Percentiles rank a stretch among this genome's conserved stretches.
These are phyloP conservation scores for Canis aureus DNA, from an alignment of 2,113 vertebrate genomes.

Conservation along the genomic window DNA sequence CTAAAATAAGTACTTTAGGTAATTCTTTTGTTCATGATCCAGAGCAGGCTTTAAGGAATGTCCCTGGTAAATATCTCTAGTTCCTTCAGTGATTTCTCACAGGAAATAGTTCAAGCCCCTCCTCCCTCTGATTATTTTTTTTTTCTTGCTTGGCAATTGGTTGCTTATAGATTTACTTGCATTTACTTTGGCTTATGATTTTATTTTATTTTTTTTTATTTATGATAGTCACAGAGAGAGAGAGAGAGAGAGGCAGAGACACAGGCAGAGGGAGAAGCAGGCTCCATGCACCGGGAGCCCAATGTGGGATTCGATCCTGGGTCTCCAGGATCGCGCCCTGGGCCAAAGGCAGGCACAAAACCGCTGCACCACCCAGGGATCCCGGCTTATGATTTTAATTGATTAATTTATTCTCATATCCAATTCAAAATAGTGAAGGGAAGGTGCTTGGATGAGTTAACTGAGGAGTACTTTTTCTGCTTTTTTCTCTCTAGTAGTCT, in stretches of 20 bases:
- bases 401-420: constrained; percentile 9
- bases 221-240: too few relatives aligned
- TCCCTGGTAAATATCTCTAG: neutral
- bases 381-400: constrained; percentile 22
- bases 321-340: too few relatives aligned
- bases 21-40: neutral
- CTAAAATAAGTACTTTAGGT: neutral
- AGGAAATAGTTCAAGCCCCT: neutral
- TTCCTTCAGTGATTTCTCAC: constrained; percentile 30
- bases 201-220: neutral
- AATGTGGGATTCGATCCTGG: too few relatives aligned
- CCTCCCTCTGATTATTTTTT: neutral
- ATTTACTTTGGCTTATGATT: constrained; percentile 42
- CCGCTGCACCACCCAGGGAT: too few relatives aligned
- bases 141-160: neutral
- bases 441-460: constrained; percentile 1
- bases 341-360: too few relatives aligned
- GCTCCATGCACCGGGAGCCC: too few relatives aligned
- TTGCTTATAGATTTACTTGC: constrained; percentile 26
- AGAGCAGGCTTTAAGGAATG: neutral
- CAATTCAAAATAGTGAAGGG: neutral
- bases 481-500: neutral
- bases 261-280: too few relatives aligned
- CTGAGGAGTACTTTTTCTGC: neutral
- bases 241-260: too few relatives aligned